These are phyloP conservation scores for Caenorhabditis sp. DNA, from an alignment of 2,888 invertebrate species.

Conservation along the genomic window DNA sequence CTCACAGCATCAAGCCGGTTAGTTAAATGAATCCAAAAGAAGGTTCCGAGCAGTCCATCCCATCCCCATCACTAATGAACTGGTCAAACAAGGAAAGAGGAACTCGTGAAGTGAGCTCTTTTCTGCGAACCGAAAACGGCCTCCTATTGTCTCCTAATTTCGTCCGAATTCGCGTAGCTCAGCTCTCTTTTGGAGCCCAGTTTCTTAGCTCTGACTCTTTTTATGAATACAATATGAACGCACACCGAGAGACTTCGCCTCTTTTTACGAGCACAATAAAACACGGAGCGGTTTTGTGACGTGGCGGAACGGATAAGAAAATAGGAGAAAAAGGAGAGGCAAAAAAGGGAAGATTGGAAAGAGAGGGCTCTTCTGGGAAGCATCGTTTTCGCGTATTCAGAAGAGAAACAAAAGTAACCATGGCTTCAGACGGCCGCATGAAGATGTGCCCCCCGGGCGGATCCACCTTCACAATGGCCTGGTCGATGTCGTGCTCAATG, in stretches of 20 bases:
- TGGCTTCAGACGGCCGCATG: conserved; percentile 63
- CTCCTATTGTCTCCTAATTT: conserved; percentile 5
- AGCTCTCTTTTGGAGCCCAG: neutral
- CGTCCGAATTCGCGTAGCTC: neutral
- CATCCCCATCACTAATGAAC: neutral
- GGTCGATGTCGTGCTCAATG: conserved; percentile 72
- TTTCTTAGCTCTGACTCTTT: neutral
- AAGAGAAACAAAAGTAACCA: conserved; percentile 1
- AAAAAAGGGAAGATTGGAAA: neutral
- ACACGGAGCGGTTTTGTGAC: neutral
- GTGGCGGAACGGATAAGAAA: neutral
- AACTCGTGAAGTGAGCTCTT: neutral
- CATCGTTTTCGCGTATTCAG: too few relatives aligned
- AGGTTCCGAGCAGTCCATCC: neutral
- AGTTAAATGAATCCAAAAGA: neutral
- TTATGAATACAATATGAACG: conserved; percentile 13
- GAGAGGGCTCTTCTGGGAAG: neutral
- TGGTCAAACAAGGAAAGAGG: neutral
- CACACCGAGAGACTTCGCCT: too few relatives aligned
- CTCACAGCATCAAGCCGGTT: conserved; percentile 40
- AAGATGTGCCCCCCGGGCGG: conserved; percentile 73
- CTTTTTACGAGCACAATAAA: conserved; percentile 10
- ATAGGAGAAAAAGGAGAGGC: neutral
- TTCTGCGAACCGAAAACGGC: neutral
- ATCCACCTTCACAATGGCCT: conserved; percentile 71